A percentile compares a stretch with the other conserved stretches of the same genome.
phyloP scores from a whole-genome alignment of 2,888 invertebrate genomes.

The Trissoscelio sp. region DNA sequence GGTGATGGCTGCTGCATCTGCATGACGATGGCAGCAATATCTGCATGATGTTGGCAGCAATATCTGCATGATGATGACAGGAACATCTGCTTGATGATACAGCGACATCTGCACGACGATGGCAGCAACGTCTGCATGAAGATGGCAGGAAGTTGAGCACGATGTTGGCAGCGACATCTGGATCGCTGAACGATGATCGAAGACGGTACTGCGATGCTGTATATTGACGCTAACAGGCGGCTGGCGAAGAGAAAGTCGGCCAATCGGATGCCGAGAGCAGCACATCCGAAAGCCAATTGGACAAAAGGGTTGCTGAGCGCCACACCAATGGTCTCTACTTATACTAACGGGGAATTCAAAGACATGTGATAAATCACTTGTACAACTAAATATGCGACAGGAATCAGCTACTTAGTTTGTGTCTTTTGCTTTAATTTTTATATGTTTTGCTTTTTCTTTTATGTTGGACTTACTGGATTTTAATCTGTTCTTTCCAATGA shows the following conservation, averaged over 20 bases:
- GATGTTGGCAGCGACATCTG: constrained; percentile 20
- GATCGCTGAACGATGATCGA: neutral
- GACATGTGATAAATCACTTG: constrained; percentile 79
- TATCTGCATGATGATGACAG: too few species aligned
- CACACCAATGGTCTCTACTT: constrained; percentile 83
- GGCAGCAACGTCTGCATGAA: too few species aligned
- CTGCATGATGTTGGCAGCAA: neutral
- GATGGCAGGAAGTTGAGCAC: too few species aligned
- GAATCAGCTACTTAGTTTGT: constrained; percentile 59
- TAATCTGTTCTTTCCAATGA: constrained; percentile 54
- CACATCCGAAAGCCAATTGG: constrained; percentile 83
- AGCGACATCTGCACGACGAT: too few species aligned
- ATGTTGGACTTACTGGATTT: constrained; percentile 44
- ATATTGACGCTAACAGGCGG: constrained; percentile 70
- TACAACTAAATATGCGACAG: constrained; percentile 47
- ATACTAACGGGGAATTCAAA: constrained; percentile 84
- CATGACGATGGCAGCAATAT: neutral
- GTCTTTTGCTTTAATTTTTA: constrained; percentile 40
- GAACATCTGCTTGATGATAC: too few species aligned
- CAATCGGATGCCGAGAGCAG: constrained; percentile 82
- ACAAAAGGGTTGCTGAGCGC: constrained; percentile 82
- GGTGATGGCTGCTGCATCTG: too few species aligned
- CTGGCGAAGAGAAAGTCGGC: constrained; percentile 82
- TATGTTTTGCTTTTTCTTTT: constrained; percentile 12
- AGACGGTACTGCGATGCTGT: constrained; percentile 38